Percentiles rank a stretch among this genome's conserved stretches.
Conservation (phyloP, 2,888 invertebrate species). For the Drosophila paranaensis region DNA sequence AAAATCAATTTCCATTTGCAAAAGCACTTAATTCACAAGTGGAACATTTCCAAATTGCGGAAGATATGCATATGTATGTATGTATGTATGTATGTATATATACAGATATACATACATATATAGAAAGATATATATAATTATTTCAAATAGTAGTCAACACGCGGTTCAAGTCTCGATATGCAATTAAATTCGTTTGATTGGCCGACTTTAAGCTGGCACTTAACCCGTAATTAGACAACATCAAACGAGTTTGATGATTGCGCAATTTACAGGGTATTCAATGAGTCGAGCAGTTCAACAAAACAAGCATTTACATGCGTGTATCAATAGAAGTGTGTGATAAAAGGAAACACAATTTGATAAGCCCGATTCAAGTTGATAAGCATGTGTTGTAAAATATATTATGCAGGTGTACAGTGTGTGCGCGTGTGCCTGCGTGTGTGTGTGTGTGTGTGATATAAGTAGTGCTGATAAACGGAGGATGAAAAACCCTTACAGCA, state of each 20-base stretch:
- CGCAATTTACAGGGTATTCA: slow-evolving; percentile 1
- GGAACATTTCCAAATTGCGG: neutral
- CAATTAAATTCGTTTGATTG: neutral
- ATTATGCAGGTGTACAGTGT: neutral
- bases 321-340: neutral
- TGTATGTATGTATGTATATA: neutral
- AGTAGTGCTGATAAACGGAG: slow-evolving; percentile 11
- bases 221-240: neutral
- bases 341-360: slow-evolving; percentile 10
- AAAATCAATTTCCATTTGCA: neutral
- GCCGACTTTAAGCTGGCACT: neutral
- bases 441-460: neutral
- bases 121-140: neutral
- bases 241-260: neutral
- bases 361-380: slow-evolving; percentile 19
- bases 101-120: too few species aligned
- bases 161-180: neutral
- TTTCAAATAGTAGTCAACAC: neutral
- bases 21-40: neutral
- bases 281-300: neutral
- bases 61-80: neutral
- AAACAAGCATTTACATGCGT: too few species aligned
- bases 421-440: neutral
- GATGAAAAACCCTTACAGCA: slow-evolving; percentile 16
- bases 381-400: slow-evolving; percentile 15